These are phyloP conservation scores for Dermolepida albohirtum DNA, from an alignment of 2,888 invertebrate genomes.

Conservation along the genomic window DNA sequence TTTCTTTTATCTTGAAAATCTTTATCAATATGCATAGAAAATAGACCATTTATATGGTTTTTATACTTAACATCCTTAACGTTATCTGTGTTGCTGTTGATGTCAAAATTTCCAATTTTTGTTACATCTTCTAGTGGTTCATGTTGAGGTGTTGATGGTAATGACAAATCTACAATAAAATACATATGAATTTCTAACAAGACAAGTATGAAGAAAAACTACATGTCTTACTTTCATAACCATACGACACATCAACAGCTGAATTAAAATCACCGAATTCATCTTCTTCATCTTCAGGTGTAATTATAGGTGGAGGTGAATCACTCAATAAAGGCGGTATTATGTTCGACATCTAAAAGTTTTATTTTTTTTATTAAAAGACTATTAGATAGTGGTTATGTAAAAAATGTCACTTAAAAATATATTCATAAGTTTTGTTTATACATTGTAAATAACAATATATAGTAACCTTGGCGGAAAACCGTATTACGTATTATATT, in stretches of 20 bases:
- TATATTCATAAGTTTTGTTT: neutral
- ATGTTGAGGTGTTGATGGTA: constrained; percentile 53
- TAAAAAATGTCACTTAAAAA: constrained; percentile 1
- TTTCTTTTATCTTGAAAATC: constrained; percentile 57
- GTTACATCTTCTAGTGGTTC: constrained; percentile 40
- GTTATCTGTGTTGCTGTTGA: constrained; percentile 50
- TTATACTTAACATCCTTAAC: constrained; percentile 30
- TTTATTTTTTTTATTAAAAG: too few relatives aligned
- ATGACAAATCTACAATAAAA: constrained; percentile 49
- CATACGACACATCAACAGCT: constrained; percentile 59
- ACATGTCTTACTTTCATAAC: constrained; percentile 57
- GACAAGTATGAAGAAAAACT: neutral
- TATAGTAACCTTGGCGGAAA: constrained; percentile 1
- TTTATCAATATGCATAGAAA: constrained; percentile 47
- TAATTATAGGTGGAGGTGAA: constrained; percentile 70
- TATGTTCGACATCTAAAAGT: constrained; percentile 63
- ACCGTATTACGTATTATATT: neutral
- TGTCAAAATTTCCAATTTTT: constrained; percentile 48
- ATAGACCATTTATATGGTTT: constrained; percentile 29
- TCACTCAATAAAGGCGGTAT: constrained; percentile 70
- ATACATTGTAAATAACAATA: neutral
- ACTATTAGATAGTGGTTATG: neutral
- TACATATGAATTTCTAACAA: neutral
- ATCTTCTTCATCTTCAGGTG: constrained; percentile 66
- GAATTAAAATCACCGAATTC: constrained; percentile 74